phyloP scores from a whole-genome alignment of 37 sponge, comb jelly and placozoan species.

The Haliclona indistincta region DNA sequence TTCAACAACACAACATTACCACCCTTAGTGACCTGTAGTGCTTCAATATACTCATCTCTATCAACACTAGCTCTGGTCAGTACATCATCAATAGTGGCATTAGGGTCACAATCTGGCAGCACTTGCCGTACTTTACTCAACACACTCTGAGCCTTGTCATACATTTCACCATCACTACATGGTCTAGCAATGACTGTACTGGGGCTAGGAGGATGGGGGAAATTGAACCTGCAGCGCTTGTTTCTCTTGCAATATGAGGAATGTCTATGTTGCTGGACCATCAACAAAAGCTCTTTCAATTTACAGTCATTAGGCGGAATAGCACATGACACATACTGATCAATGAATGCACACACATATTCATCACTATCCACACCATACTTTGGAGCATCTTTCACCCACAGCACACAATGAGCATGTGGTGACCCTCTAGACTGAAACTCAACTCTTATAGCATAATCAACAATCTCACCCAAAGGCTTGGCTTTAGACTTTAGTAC shows the following conservation, averaged over 20 bases:
- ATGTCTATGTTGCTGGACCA: constrained; percentile 7
- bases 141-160: too few relatives aligned
- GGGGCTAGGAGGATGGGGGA: constrained; percentile 15
- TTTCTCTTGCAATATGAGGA: constrained; percentile 26
- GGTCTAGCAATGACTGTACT: background rate
- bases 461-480: constrained; percentile 13
- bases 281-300: background rate
- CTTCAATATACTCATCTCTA: background rate
- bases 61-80: background rate
- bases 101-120: background rate
- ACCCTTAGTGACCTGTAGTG: background rate
- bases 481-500: constrained; percentile 15
- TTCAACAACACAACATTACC: constrained; percentile 3
- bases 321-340: constrained; percentile 13
- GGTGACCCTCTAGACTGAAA: constrained; percentile 46
- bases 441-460: constrained; percentile 47
- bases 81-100: constrained; percentile 8
- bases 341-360: constrained; percentile 26
- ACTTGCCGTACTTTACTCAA: constrained; percentile 10
- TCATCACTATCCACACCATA: background rate
- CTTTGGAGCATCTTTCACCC: constrained; percentile 37
- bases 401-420: constrained; percentile 35
- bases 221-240: constrained; percentile 13
- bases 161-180: background rate
- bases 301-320: constrained; percentile 9